Evolutionary conservation across 2,113 vertebrate genomes (phyloP), one percentile per base, ranked within the genome.

Genomic region (Salvelinus namaycush): DNA sequence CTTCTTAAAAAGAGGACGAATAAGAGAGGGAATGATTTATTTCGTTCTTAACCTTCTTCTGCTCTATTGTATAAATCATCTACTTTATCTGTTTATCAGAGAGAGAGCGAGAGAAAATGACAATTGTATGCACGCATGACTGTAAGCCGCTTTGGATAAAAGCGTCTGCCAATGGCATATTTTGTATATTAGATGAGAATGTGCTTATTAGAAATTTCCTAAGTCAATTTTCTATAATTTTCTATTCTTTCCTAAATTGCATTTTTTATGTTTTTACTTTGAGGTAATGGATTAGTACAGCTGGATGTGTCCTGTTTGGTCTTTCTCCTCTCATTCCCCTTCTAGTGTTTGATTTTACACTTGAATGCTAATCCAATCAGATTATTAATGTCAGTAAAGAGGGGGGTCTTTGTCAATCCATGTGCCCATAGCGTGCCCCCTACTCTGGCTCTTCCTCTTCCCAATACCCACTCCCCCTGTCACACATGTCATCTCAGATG

Each of bases 321-420:
- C 57, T 67, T 73, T 20, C 64, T 68, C 62, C 68, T 79, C 59
- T 70, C 29, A 14, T 26, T 71, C 26, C 20, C 18, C 24, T 29
- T 75, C 70, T 64, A 87, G 89, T 81, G 86, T 93, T 92, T 68
- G 26, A 87, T 90, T 94, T 54, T 93, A 91, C 92, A 94, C 92
- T 79, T 84, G 80, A 90, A 86, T 81, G 81, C 76, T 91, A 84
- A 87, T 90, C 84, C 90, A 93, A 93, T 80, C 87, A 80, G 89
- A 86, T 93, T 94, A 92, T 92, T 92, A 91, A 84, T 92, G 84
- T 91, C 87, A 87, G 90, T 92, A 94, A 62, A 44, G 27, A 82
- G 87, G 81, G 84, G 77, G 76, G 73, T 75, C 79, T 83, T 88
- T 74, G 76, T 79, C 54, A 29, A 86, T 26, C 70, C 91, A 83